These are phyloP conservation scores for Patiria pectinifera DNA, from an alignment of 53 echinoderm and acorn worm species.

Conservation along the genomic window DNA sequence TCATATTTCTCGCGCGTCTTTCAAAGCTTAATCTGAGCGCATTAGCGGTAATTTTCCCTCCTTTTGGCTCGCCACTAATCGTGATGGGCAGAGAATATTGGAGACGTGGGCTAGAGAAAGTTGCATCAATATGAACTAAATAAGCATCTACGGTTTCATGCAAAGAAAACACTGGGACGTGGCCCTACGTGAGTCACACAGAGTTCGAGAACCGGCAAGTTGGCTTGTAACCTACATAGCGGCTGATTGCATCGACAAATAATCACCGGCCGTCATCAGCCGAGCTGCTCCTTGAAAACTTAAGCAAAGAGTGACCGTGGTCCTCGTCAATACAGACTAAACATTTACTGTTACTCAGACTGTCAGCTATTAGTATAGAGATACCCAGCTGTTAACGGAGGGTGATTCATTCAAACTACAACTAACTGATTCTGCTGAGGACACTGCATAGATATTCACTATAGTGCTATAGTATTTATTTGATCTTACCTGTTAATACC, in stretches of 20 bases:
- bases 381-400: too few species aligned
- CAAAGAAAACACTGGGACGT: conserved; percentile 43
- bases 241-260: conserved; percentile 60
- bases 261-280: conserved; percentile 13
- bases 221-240: conserved; percentile 47
- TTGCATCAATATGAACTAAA: conserved; percentile 63
- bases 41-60: conserved; percentile 62
- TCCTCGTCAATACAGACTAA: neutral
- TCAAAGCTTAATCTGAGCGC: conserved; percentile 67
- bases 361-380: too few species aligned
- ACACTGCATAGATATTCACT: too few species aligned
- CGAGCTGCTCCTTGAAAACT: neutral
- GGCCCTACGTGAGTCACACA: conserved; percentile 51
- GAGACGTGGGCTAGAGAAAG: conserved; percentile 52
- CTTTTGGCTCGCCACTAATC: conserved; percentile 57
- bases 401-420: too few species aligned
- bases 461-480: too few species aligned
- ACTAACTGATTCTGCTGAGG: too few species aligned
- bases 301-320: neutral
- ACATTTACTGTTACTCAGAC: too few species aligned
- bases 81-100: conserved; percentile 69
- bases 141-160: conserved; percentile 64
- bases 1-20: conserved; percentile 67
- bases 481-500: too few species aligned
- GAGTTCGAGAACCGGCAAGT: conserved; percentile 65